A percentile compares a stretch with the other conserved stretches of the same genome.
Conservation (phyloP, 2,113 vertebrate species). For the Trachemys scripta region DNA sequence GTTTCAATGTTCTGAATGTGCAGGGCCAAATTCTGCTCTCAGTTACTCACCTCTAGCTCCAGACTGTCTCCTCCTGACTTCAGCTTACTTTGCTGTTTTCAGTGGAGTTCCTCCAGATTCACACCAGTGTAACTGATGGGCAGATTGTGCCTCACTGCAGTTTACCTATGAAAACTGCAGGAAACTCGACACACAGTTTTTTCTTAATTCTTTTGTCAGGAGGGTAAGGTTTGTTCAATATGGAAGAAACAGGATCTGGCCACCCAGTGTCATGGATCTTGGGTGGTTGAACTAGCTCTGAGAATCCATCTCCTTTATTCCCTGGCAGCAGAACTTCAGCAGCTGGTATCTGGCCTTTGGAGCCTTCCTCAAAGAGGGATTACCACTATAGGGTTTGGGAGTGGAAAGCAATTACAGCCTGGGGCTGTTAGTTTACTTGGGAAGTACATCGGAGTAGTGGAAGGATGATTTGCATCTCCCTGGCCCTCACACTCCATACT, state of each 20-base stretch:
- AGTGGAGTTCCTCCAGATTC: background rate
- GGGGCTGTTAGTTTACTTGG: background rate
- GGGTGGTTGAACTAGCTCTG: background rate
- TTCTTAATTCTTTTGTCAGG: accelerated
- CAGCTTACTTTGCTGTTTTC: background rate
- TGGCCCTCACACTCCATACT: background rate
- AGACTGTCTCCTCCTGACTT: background rate
- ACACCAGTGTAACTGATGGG: accelerated
- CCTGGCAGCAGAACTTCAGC: background rate
- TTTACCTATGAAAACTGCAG: accelerated
- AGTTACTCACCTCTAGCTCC: background rate
- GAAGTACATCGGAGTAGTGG: background rate
- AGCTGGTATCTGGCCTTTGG: background rate
- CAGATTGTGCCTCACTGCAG: background rate
- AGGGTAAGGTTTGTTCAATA: background rate
- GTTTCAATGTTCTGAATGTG: background rate
- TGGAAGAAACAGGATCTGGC: background rate
- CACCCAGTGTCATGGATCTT: background rate
- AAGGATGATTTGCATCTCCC: background rate
- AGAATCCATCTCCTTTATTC: background rate
- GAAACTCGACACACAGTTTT: background rate
- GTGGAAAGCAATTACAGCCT: background rate
- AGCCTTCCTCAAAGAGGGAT: background rate
- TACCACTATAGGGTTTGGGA: background rate
- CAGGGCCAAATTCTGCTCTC: background rate